phyloP scores from a whole-genome alignment of 1,140 invertebrate genomes.

The Hyles vespertilio region DNA sequence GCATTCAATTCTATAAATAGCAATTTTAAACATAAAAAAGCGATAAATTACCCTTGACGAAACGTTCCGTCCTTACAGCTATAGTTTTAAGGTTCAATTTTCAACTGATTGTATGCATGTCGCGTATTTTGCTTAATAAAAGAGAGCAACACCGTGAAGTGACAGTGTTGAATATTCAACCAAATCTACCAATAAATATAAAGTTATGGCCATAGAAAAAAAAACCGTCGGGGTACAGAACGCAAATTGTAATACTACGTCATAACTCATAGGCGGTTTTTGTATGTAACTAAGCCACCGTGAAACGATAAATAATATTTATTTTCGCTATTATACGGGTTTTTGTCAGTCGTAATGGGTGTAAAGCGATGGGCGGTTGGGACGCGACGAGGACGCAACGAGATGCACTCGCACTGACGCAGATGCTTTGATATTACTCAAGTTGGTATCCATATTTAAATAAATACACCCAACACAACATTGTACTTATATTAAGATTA shows the following conservation, averaged over 20 bases:
- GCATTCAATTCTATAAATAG: too few relatives aligned
- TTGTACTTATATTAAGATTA: too few relatives aligned
- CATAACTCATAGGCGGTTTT: slow-evolving; percentile 72
- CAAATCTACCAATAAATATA: slow-evolving; percentile 69
- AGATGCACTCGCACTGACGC: too few relatives aligned
- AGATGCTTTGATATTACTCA: too few relatives aligned
- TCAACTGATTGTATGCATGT: too few relatives aligned
- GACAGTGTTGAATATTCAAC: slow-evolving; percentile 66
- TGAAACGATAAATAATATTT: slow-evolving; percentile 76
- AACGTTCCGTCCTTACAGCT: too few relatives aligned
- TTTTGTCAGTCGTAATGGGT: slow-evolving; percentile 73
- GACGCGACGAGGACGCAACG: slow-evolving; percentile 6
- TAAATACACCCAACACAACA: too few relatives aligned
- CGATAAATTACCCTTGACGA: too few relatives aligned
- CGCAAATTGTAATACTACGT: slow-evolving; percentile 65
- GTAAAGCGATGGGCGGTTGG: slow-evolving; percentile 52
- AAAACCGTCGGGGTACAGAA: slow-evolving; percentile 49
- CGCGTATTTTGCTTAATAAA: slow-evolving; percentile 23
- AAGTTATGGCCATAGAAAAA: slow-evolving; percentile 72
- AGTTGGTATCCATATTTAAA: too few relatives aligned
- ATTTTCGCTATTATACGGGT: slow-evolving; percentile 75
- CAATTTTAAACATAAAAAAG: too few relatives aligned
- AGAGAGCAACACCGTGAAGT: slow-evolving; percentile 50
- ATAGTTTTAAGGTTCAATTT: too few relatives aligned
- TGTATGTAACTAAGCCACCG: slow-evolving; percentile 71